A percentile compares a stretch with the other conserved stretches of the same genome.
These are phyloP conservation scores for Xyrichtys novacula DNA, from an alignment of 2,797 vertebrate species.

Conservation along the genomic window DNA sequence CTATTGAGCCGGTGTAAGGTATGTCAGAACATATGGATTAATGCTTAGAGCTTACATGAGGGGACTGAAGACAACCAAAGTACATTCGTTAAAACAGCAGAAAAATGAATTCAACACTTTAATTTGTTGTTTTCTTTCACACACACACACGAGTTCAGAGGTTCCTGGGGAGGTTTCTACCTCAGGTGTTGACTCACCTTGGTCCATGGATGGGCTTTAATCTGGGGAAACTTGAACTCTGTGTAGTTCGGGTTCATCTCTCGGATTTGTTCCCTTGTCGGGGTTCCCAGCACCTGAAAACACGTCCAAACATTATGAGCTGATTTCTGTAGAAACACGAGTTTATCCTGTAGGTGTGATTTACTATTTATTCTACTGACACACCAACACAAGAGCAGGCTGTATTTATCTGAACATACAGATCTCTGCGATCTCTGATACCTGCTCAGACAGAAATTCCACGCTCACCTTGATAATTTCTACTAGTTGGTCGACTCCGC, in stretches of 20 bases:
- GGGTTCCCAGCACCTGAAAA: constrained; percentile 91
- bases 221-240: constrained; percentile 96
- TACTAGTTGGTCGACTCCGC: constrained; percentile 93
- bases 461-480: constrained; percentile 92
- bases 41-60: not conserved
- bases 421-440: no score
- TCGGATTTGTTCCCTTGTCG: constrained; percentile 93
- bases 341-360: no score
- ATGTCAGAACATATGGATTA: not conserved
- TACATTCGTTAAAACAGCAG: no score
- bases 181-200: constrained; percentile 79
- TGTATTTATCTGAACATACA: no score
- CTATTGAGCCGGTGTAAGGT: not conserved
- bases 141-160: not conserved
- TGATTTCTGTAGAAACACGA: not conserved
- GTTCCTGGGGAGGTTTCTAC: not conserved
- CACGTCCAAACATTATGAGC: not conserved
- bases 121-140: not conserved
- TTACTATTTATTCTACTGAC: no score
- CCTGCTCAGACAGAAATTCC: no score
- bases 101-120: no score
- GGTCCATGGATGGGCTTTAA: constrained; percentile 96
- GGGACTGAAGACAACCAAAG: not conserved
- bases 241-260: constrained; percentile 98
- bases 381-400: no score